A percentile compares a stretch with the other conserved stretches of the same genome.
Evolutionary conservation across 2,888 invertebrate genomes (phyloP).

Genomic region (Limnephilus lunatus): DNA sequence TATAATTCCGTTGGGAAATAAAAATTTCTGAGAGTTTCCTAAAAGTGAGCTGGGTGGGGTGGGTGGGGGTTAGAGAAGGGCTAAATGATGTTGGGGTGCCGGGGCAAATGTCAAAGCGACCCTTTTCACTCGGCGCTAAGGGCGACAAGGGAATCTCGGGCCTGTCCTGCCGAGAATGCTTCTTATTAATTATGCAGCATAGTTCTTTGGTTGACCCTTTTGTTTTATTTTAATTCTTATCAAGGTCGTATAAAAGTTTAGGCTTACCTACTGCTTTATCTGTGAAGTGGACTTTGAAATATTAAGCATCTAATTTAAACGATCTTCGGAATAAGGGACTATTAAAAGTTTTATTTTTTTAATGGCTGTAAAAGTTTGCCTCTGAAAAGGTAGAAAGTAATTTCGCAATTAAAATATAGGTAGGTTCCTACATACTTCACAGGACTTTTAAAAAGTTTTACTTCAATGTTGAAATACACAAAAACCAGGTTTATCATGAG

Average conservation of each 20-base stretch:
- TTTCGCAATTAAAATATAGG: background rate
- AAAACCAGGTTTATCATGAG: no score
- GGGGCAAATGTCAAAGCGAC: slow-evolving; percentile 23
- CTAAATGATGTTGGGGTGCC: slow-evolving; percentile 30
- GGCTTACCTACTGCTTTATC: background rate
- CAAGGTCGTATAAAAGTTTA: background rate
- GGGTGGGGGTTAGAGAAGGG: background rate
- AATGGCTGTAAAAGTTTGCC: background rate
- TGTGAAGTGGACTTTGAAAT: background rate
- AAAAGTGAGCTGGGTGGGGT: background rate
- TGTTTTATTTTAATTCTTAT: background rate
- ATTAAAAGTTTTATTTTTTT: background rate
- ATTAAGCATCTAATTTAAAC: background rate
- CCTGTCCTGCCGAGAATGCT: slow-evolving; percentile 16
- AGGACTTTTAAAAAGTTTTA: background rate
- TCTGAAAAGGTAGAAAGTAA: background rate
- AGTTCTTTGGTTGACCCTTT: background rate
- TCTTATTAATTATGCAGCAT: slow-evolving; percentile 30
- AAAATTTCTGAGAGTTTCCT: background rate
- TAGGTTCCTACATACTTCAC: background rate
- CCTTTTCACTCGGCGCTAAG: slow-evolving; percentile 22
- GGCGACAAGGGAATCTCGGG: slow-evolving; percentile 14
- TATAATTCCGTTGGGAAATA: background rate
- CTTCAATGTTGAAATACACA: background rate
- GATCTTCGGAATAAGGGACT: background rate